Percentiles rank a stretch among this genome's conserved stretches.
phyloP scores from a whole-genome alignment of 2,797 vertebrate genomes.

The Furcifer pardalis region DNA sequence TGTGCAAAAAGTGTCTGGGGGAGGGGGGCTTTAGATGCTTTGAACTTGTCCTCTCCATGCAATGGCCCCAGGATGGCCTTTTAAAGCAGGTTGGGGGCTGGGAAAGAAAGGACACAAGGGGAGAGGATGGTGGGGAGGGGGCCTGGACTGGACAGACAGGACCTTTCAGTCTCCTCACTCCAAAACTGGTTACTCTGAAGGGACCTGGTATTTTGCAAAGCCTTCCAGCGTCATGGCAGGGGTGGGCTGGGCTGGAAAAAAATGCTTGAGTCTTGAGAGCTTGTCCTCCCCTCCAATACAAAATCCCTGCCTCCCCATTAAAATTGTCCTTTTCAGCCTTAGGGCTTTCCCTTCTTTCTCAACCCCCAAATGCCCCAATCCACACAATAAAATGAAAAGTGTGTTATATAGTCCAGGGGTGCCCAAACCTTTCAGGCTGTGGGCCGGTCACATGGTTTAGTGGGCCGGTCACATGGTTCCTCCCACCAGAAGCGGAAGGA shows the following conservation, averaged over 20 bases:
- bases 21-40: neutral
- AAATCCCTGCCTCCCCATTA: too few relatives aligned
- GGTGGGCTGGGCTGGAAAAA: too few relatives aligned
- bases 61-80: neutral
- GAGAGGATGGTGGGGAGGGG: neutral
- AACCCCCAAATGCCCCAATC: neutral
- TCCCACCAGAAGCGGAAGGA: too few relatives aligned
- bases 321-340: too few relatives aligned
- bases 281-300: too few relatives aligned
- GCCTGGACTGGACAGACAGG: neutral
- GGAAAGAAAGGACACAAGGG: neutral
- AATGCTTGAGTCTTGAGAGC: too few relatives aligned
- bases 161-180: constrained; percentile 11
- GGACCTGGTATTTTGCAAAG: neutral
- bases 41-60: neutral
- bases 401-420: too few relatives aligned
- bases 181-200: constrained; percentile 10
- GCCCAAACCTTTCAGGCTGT: too few relatives aligned
- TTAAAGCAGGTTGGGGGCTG: neutral
- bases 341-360: neutral
- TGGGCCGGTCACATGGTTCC: too few relatives aligned
- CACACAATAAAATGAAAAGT: neutral
- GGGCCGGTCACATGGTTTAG: too few relatives aligned
- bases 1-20: too few relatives aligned
- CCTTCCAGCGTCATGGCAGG: too few relatives aligned